phyloP scores from a whole-genome alignment of 2,888 invertebrate species.

The Latrodectus elegans region DNA sequence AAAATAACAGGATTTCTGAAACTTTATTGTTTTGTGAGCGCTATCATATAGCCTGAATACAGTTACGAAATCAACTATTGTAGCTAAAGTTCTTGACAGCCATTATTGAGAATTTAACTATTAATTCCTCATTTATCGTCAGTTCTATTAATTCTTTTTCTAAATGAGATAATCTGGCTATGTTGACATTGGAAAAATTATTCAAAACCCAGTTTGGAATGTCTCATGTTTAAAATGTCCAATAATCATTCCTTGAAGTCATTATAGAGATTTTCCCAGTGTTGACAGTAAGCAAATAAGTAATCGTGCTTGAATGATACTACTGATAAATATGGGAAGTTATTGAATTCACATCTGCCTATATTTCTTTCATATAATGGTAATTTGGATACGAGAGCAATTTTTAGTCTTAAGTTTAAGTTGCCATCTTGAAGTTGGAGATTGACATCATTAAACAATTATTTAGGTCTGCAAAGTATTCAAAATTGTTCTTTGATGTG shows the following conservation, averaged over 20 bases:
- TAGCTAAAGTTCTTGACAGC: slow-evolving; percentile 23
- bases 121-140: slow-evolving; percentile 20
- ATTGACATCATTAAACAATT: not conserved
- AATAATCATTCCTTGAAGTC: slow-evolving; percentile 1
- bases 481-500: not conserved
- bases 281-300: slow-evolving; percentile 11
- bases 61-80: slow-evolving; percentile 5
- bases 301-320: not conserved
- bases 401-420: slow-evolving; percentile 7
- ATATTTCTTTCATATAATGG: slow-evolving; percentile 1
- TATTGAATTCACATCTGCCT: not conserved
- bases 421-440: not conserved
- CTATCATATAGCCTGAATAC: not conserved
- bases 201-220: slow-evolving; percentile 19
- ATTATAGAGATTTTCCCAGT: not conserved
- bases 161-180: slow-evolving; percentile 16
- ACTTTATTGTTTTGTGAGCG: too few relatives aligned
- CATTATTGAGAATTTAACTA: slow-evolving; percentile 30
- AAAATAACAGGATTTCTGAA: too few relatives aligned
- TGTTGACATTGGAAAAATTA: slow-evolving; percentile 13
- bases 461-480: not conserved
- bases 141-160: slow-evolving; percentile 19
- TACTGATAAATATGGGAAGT: not conserved
- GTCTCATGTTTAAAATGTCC: slow-evolving; percentile 4
- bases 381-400: not conserved